phyloP scores from a whole-genome alignment of 2,113 vertebrate genomes.

The Carettochelys insculpta region DNA sequence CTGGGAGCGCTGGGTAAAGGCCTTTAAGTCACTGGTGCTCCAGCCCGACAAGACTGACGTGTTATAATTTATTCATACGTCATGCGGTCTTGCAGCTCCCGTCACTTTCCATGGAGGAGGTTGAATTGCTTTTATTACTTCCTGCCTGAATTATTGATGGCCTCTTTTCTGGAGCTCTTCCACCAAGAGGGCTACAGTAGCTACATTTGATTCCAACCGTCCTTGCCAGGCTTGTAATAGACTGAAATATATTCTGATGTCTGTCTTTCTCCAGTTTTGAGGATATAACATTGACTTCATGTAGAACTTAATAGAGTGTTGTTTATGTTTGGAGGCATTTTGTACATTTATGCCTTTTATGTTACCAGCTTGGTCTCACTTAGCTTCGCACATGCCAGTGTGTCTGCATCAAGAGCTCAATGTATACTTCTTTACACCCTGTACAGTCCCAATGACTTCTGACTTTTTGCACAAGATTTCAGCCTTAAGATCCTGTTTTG shows the following conservation, averaged over 20 bases:
- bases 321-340: not conserved
- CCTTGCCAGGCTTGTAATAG: constrained; percentile 23
- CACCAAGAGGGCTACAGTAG: constrained; percentile 16
- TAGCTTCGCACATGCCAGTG: not conserved
- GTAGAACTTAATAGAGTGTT: not conserved
- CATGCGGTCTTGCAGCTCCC: too few relatives aligned
- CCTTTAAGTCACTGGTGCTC: too few relatives aligned
- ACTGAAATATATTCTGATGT: not conserved
- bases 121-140: constrained; percentile 64
- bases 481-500: not conserved
- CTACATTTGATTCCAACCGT: not conserved
- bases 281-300: constrained; percentile 12
- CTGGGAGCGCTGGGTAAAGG: too few relatives aligned
- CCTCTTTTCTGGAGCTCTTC: constrained; percentile 55
- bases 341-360: not conserved
- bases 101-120: constrained; percentile 43
- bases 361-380: not conserved
- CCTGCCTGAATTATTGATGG: constrained; percentile 50
- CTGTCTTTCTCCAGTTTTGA: constrained; percentile 2
- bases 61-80: too few relatives aligned
- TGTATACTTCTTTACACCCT: not conserved
- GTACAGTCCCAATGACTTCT: not conserved
- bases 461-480: not conserved
- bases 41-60: too few relatives aligned
- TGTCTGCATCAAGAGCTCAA: not conserved